Evolutionary conservation across 2,888 invertebrate species (phyloP).

Genomic region (Mayetiola destructor): DNA sequence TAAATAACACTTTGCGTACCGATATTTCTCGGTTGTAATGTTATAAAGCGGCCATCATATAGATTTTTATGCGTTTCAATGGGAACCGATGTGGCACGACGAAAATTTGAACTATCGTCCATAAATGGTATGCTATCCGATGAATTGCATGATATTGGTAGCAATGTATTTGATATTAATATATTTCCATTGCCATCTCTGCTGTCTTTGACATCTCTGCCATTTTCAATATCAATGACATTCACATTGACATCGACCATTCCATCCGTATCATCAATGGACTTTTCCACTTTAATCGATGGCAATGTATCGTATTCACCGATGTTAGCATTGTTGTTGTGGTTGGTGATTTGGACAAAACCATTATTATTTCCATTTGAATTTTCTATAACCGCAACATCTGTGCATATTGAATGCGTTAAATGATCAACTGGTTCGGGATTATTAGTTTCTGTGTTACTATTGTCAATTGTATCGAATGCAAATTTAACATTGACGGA

Average conservation of each 20-base stretch:
- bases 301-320: conserved; percentile 16
- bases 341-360: not conserved
- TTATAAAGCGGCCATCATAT: not conserved
- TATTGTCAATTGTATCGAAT: conserved; percentile 7
- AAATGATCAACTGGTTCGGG: not conserved
- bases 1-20: conserved; percentile 1
- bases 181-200: conserved; percentile 7
- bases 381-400: not conserved
- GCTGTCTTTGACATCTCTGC: not conserved
- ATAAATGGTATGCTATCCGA: conserved; percentile 17
- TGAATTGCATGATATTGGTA: conserved; percentile 4
- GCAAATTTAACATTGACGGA: conserved; percentile 4
- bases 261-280: not conserved
- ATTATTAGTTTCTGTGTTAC: not conserved
- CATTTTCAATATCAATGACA: conserved; percentile 14
- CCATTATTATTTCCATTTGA: not conserved
- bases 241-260: not conserved
- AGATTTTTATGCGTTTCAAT: conserved; percentile 13
- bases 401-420: not conserved
- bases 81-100: not conserved
- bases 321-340: not conserved
- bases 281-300: conserved; percentile 15
- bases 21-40: not conserved
- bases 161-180: not conserved
- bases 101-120: conserved; percentile 13